phyloP scores from a whole-genome alignment of 1,140 invertebrate species.

The Drosophila seguyi region DNA sequence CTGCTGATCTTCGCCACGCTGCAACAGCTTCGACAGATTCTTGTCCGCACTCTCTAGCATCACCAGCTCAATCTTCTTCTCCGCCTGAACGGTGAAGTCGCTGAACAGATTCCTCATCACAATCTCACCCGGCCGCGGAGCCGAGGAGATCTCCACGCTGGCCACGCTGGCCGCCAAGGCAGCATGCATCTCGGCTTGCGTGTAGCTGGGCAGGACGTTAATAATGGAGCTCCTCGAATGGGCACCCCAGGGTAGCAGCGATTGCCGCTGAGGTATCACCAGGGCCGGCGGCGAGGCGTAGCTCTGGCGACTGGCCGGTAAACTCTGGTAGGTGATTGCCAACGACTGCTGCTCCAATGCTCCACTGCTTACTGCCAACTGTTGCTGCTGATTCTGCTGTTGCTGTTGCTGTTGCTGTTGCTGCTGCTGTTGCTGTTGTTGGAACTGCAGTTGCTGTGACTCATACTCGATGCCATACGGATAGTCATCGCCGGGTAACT shows the following conservation, averaged over 20 bases:
- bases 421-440: constrained; percentile 54
- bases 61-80: constrained; percentile 97
- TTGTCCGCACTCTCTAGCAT: constrained; percentile 96
- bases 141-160: constrained; percentile 64
- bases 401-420: constrained; percentile 44
- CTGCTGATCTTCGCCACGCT: constrained; percentile 96
- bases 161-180: constrained; percentile 66
- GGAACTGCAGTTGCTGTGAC: constrained; percentile 59
- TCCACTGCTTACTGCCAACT: constrained; percentile 32
- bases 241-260: constrained; percentile 80
- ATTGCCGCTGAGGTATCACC: constrained; percentile 77
- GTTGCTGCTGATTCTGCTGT: constrained; percentile 27
- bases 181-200: constrained; percentile 74
- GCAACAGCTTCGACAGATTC: constrained; percentile 95
- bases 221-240: constrained; percentile 81
- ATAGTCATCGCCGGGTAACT: constrained; percentile 71
- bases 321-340: constrained; percentile 56
- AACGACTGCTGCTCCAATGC: constrained; percentile 41
- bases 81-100: constrained; percentile 96
- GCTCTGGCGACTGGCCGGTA: constrained; percentile 63
- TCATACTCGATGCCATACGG: constrained; percentile 73
- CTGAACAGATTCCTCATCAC: constrained; percentile 97
- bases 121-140: constrained; percentile 93
- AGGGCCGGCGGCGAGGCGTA: constrained; percentile 69
- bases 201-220: constrained; percentile 75